These are phyloP conservation scores for Phaethornis superciliosus DNA, from an alignment of 2,113 vertebrate genomes.

Conservation along the genomic window DNA sequence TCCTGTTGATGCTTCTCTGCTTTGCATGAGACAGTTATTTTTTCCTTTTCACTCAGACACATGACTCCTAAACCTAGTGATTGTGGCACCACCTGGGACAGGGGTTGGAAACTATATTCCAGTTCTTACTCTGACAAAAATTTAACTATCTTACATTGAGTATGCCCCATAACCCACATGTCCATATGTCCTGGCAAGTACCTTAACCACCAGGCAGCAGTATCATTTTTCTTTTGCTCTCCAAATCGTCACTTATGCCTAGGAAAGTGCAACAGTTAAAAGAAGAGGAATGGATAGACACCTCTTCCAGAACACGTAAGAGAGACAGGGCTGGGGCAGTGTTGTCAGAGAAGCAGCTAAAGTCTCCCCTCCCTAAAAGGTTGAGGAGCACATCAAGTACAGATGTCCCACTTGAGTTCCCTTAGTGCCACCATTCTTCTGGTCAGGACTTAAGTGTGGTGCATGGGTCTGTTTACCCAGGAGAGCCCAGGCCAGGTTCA, in stretches of 20 bases:
- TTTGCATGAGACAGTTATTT: constrained; percentile 36
- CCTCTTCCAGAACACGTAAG: not conserved
- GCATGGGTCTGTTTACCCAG: not conserved
- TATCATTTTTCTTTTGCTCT: not conserved
- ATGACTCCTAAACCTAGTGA: not conserved
- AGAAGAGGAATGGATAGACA: not conserved
- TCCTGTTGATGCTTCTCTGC: not conserved
- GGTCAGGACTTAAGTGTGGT: rapidly evolving
- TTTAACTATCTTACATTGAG: not conserved
- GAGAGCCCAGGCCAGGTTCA: constrained; percentile 3
- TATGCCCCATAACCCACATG: not conserved
- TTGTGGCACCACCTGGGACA: constrained; percentile 4
- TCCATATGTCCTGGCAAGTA: not conserved
- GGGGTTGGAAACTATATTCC: constrained; percentile 3
- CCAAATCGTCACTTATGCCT: not conserved
- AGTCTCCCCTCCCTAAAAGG: not conserved
- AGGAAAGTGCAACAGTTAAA: not conserved
- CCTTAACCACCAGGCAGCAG: not conserved
- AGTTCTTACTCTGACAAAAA: constrained; percentile 30
- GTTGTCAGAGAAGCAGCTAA: not conserved
- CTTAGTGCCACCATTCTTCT: not conserved
- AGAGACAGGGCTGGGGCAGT: not conserved
- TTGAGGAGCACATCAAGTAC: not conserved
- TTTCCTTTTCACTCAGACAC: constrained; percentile 18
- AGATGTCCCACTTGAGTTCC: not conserved